Percentiles rank a stretch among this genome's conserved stretches.
phyloP scores from a whole-genome alignment of 2,113 vertebrate genomes.

The Micronycteris hirsuta region DNA sequence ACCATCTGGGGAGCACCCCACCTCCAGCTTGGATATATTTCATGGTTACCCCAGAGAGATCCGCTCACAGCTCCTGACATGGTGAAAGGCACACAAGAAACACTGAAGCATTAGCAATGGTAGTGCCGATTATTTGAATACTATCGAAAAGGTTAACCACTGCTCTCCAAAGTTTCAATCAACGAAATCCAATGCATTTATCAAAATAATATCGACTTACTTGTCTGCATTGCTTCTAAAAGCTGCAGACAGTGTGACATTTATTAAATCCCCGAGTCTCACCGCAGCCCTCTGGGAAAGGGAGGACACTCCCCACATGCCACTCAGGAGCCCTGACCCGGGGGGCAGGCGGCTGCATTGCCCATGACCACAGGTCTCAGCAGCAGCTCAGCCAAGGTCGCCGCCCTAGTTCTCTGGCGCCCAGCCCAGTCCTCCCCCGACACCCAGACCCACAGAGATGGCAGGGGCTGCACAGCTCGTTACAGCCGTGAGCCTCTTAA shows the following conservation, averaged over 20 bases:
- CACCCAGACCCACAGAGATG: background rate
- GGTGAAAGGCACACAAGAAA: background rate
- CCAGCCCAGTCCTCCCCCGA: background rate
- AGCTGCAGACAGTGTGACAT: background rate
- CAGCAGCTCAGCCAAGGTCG: background rate
- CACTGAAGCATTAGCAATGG: background rate
- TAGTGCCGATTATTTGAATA: background rate
- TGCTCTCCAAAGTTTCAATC: background rate
- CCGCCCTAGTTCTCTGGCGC: background rate
- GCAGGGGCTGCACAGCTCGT: no score
- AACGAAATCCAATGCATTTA: background rate
- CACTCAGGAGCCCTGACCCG: background rate
- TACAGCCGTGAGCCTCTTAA: background rate
- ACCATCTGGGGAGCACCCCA: rapidly evolving
- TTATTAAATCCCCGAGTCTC: background rate
- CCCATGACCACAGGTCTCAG: background rate
- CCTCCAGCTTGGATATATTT: background rate
- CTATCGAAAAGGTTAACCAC: background rate
- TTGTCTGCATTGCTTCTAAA: background rate
- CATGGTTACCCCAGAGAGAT: background rate
- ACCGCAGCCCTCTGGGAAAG: background rate
- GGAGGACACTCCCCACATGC: background rate
- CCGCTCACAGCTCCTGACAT: background rate
- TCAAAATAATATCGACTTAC: background rate
- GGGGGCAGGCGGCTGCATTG: background rate